phyloP scores from a whole-genome alignment of 2,113 vertebrate genomes.

The Neodontobutis hainanensis region DNA sequence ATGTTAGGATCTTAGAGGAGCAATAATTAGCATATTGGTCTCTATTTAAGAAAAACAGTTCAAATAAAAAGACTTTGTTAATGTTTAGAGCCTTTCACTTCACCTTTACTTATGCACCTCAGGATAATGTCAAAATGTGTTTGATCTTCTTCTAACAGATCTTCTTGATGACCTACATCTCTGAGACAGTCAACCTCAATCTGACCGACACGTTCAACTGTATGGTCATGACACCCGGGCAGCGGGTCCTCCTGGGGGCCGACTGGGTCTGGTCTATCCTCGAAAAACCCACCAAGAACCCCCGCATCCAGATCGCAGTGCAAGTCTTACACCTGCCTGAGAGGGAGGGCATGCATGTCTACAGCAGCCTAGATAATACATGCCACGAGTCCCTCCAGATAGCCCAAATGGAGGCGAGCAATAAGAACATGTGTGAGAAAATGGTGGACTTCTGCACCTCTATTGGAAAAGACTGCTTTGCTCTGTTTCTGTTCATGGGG shows the following conservation, averaged over 20 bases:
- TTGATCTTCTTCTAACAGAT: conserved; percentile 54
- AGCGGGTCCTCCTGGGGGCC: conserved; percentile 75
- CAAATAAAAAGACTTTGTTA: too few species aligned
- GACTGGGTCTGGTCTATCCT: conserved; percentile 81
- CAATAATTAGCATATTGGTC: too few species aligned
- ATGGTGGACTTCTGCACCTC: conserved; percentile 77
- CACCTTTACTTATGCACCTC: too few species aligned
- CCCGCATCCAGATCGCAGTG: conserved; percentile 73
- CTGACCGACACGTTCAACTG: conserved; percentile 72
- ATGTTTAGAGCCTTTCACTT: too few species aligned
- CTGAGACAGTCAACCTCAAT: conserved; percentile 65
- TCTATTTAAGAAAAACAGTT: too few species aligned
- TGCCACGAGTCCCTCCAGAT: conserved; percentile 58
- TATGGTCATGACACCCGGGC: conserved; percentile 75
- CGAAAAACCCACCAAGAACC: conserved; percentile 70
- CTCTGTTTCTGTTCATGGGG: conserved; percentile 79
- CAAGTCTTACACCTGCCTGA: conserved; percentile 68
- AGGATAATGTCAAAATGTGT: too few species aligned
- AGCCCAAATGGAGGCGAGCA: conserved; percentile 58
- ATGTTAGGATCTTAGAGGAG: too few species aligned
- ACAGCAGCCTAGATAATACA: background rate
- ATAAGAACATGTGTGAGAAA: conserved; percentile 62
- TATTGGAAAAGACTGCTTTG: conserved; percentile 78
- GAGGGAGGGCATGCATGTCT: conserved; percentile 15
- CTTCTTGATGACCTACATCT: conserved; percentile 80